Conservation (phyloP, 2,797 vertebrate genomes). For the Salmo trutta region DNA sequence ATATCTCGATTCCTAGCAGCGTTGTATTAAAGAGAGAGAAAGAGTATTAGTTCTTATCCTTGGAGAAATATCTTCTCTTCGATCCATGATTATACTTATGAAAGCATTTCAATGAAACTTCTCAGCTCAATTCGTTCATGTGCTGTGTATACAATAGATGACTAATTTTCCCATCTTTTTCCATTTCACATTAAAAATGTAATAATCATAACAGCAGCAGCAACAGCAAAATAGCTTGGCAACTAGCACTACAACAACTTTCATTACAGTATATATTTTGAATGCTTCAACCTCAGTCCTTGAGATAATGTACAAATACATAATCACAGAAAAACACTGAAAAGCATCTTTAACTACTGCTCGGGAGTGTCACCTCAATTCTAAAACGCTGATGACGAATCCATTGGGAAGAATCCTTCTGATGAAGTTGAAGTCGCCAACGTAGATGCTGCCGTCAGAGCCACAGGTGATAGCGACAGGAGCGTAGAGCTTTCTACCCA, state of each 20-base stretch:
- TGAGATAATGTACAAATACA: not conserved
- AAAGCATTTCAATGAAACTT: not conserved
- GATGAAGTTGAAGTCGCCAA: slow-evolving; percentile 85
- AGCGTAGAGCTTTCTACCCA: slow-evolving; percentile 81
- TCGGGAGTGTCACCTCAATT: slow-evolving; percentile 73
- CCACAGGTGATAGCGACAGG: slow-evolving; percentile 81
- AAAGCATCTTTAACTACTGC: too few relatives aligned
- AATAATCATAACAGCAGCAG: not conserved
- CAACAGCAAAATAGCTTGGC: not conserved
- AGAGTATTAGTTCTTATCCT: slow-evolving; percentile 27
- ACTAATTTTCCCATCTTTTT: not conserved
- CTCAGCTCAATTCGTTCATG: not conserved
- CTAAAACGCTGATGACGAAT: slow-evolving; percentile 77
- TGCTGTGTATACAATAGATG: not conserved
- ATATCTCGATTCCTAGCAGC: slow-evolving; percentile 82
- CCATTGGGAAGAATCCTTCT: slow-evolving; percentile 80
- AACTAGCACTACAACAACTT: not conserved
- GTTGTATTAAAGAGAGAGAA: slow-evolving; percentile 48
- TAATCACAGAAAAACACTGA: too few relatives aligned
- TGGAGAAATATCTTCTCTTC: not conserved
- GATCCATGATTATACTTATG: not conserved
- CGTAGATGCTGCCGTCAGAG: slow-evolving; percentile 80
- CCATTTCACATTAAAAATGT: not conserved
- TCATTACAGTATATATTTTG: not conserved
- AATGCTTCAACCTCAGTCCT: not conserved